Base-by-base conservation (phyloP, 2,888 invertebrate genomes). In the Zaprionus bogoriensis region DNA sequence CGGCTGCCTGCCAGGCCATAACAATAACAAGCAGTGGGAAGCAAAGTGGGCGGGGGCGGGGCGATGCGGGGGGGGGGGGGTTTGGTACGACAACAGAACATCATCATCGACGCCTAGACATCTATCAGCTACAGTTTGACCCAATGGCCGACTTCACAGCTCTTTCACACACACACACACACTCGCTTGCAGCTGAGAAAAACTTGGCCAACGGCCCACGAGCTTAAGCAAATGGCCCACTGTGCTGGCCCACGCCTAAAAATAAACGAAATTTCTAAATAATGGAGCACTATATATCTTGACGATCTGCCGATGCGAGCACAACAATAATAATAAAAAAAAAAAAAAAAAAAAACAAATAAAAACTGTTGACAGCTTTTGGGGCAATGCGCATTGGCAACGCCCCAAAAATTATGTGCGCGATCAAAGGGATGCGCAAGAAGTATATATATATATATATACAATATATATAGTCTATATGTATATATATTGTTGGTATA, bases 101-200 rank as follows among this genome's bases (percentile, higher is more conserved):
- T 63, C 74, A 73, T 67, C 77, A 73, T 79, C 78, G 82, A 68
- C 79, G 69, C 79, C 85, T 70, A 61, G 54, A 63, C 75, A 86
- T 81, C 80, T 86, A 83, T 86, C 83, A 79, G 74, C 71, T 46
- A 77, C 68, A 77, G 68, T 80, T 83, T 82, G 81, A 82, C 81
- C 81, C 70, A 82, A 68, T 82, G 87, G 87, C 81, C 87, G 87
- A 82, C 87, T 82, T 86, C 81, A 80, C 77, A 86, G 77, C 77
- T 82, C 69, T 79, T 82, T 66, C 70, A 72, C 52, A 70, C 64
- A 63, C 39, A 57, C 47, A 12, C 23, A 27, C 25, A 42, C 17
- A 30, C 30, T 39, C 36, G 30, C 41, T 5, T 22, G 45, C 22
- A 27, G 51, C 23, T 30, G 41, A 14, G 44, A 55, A 48, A 52